Percentiles rank a stretch among this genome's conserved stretches.
Conservation (phyloP, 2,113 vertebrate genomes). For the Anser brachyrhynchus region DNA sequence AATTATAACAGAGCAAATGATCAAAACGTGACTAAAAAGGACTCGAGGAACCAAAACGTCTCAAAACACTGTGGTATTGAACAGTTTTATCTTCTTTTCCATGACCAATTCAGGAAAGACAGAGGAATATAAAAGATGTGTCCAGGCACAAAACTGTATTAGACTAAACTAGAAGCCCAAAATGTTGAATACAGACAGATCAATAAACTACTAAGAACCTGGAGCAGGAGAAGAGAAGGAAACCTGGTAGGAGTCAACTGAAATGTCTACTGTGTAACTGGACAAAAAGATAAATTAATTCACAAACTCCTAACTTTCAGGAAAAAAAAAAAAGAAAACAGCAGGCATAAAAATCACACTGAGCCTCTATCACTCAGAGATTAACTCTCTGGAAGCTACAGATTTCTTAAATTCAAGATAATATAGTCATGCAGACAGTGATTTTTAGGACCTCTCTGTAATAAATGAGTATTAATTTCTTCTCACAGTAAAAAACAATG, state of each 20-base stretch:
- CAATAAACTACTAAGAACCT: background rate
- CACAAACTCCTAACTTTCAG: background rate
- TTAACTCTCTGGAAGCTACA: background rate
- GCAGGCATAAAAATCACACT: background rate
- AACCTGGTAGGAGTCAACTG: background rate
- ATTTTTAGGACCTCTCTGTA: background rate
- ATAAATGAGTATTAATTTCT: background rate
- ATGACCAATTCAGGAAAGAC: background rate
- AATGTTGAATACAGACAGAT: background rate
- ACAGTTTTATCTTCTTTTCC: background rate
- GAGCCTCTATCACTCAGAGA: background rate
- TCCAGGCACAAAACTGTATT: background rate
- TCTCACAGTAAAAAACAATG: background rate
- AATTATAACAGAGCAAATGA: background rate
- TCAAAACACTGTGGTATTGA: fast-evolving
- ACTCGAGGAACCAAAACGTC: background rate
- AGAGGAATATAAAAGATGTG: background rate
- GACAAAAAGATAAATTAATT: background rate
- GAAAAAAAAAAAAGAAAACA: background rate
- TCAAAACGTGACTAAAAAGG: background rate
- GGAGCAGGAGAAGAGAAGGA: background rate
- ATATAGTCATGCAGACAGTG: background rate
- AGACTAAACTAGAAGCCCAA: background rate
- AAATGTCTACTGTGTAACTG: background rate
- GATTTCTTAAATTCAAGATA: background rate